Conservation (phyloP, 1,140 invertebrate genomes). For the Ganaspis sp. region DNA sequence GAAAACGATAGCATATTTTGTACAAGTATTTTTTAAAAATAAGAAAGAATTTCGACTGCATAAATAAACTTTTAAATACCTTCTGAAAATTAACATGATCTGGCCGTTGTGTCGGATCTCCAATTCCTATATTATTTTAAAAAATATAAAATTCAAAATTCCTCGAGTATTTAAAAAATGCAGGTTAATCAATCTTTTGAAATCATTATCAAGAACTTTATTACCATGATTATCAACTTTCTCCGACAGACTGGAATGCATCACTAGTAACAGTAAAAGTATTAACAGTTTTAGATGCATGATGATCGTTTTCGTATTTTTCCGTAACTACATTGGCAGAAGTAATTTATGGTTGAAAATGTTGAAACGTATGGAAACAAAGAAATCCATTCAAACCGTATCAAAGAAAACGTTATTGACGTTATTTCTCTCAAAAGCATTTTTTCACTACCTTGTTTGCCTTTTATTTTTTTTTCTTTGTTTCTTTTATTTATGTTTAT, state of each 20-base stretch:
- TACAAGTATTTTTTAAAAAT: too few relatives aligned
- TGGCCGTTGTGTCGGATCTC: background rate
- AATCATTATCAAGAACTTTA: conserved; percentile 6
- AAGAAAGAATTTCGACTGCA: background rate
- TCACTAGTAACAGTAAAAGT: conserved; percentile 28
- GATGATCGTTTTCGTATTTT: background rate
- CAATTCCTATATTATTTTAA: background rate
- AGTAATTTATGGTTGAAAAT: background rate
- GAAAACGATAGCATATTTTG: too few relatives aligned
- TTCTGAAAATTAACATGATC: background rate
- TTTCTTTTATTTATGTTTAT: too few relatives aligned
- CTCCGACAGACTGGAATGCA: conserved; percentile 6
- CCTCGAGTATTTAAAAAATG: background rate
- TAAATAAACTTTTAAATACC: background rate
- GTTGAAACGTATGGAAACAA: background rate
- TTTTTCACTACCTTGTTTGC: background rate
- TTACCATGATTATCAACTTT: conserved; percentile 3
- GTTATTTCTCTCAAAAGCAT: background rate
- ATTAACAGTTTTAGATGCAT: conserved; percentile 6
- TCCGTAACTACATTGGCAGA: background rate
- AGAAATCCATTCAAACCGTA: background rate
- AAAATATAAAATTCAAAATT: background rate
- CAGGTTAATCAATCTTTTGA: background rate
- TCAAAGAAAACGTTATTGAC: background rate
- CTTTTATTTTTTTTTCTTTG: too few relatives aligned